Evolutionary conservation across 2,888 invertebrate species (phyloP), one percentile per base, ranked within the genome.

Genomic region (Baccha elongata): DNA sequence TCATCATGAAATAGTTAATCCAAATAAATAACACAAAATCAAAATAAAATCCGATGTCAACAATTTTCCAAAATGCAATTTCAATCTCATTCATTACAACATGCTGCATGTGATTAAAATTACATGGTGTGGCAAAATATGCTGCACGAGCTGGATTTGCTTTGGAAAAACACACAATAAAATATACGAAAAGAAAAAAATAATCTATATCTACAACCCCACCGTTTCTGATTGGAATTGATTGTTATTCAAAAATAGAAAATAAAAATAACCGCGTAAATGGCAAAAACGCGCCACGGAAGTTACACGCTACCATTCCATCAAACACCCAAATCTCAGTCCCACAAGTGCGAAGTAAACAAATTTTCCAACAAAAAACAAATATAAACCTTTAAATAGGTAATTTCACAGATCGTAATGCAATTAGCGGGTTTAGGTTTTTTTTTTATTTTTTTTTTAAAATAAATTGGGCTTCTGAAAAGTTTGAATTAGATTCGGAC

Each of bases 341-440:
- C 37, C 55, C 55, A 21, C 5, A 42, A 37, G 42, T 11, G 44
- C 29, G 19, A 29, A 60, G 71, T 81, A 75, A 81, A 75, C 40
- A 75, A 42, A 81, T 60, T 71, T 62, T 23, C 32, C 69, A 32
- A 75, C 21, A 23, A 37, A 37, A 55, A 26, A 29, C 6, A 55
- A 53, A 50, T 10, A 15, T 37, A 81, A 65, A 52, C 52, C 53
- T 65, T 48, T 65, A 81, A 83, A 83, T 64, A 65, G 76, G 72
- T 72, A 73, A 83, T 83, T 83, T 83, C 78, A 78, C 50, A 73
- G 78, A 73, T 67, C 83, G 73, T 83, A 83, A 83, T 78, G 78
- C 78, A 78, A 83, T 83, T 83, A 73, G 68, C 37, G 13, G 15
- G 17, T 17, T 13, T 29, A 55, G 35, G 48, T 69, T 64, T 60